Base-by-base conservation (phyloP, 2,113 vertebrate species). In the Trogon melanurus region DNA sequence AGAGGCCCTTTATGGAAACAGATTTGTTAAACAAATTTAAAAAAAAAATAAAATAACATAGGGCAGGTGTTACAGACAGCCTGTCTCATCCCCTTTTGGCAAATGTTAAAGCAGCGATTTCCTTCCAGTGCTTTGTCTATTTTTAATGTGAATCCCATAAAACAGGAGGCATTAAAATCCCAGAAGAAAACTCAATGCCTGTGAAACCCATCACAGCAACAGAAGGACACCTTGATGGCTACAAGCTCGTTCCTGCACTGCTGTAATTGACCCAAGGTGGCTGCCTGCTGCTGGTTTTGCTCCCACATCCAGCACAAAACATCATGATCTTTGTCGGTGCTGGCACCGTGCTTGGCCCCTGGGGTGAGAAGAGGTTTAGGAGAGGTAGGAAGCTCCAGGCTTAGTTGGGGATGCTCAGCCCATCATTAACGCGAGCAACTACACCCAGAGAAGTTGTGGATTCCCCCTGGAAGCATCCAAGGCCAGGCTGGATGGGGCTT, bases 271-370 rank as follows among this genome's bases (percentile, higher is more conserved):
- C 9, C 34, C 78, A 7, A 8, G 30, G 25, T 1, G 4, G 16
- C 48, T 48, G 36, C 16, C 27, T 10, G 0, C 29, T 3, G 6
- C 56, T 47, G 44, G 64, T 10, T 7, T 4, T 16, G 34, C 29
- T 74, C 22, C 34, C 14, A 1, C 0, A 0, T 36, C 13, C 34
- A 6, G 45, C 45, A 27, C 0, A 9, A 56, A 69, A 4, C 16
- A 56, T 29, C 79, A 3, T 17, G 56, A 13, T 38, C 5, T 70
- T 36, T 36, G 36, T 5, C 4, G 1, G 26, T 47, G 15, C 44
- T 32, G n/a, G 36, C 25, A 29, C 60, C 1, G 0, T 3, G 12
- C 54, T 80, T 1, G 6, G 56, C 78, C 34, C 75, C 9, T 22
- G 50, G 61, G 29, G 4, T 8, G 34, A 69, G 80, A 25, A 65